These are phyloP conservation scores for Ooceraea biroi DNA, from an alignment of 1,140 invertebrate genomes.

Conservation along the genomic window DNA sequence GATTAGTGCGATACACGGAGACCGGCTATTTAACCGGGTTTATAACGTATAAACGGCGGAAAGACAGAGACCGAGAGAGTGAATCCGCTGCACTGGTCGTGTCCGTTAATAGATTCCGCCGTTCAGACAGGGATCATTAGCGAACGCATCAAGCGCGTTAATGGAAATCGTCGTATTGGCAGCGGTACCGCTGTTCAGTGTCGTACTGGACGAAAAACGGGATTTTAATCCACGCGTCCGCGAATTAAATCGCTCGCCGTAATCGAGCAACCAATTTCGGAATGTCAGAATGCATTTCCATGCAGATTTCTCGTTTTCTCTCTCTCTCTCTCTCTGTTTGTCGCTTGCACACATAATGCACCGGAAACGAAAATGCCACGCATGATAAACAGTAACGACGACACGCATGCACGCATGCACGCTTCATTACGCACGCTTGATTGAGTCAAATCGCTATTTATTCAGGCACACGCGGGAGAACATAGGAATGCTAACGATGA, in stretches of 20 bases:
- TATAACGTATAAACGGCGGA: slow-evolving; percentile 26
- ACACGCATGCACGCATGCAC: not conserved
- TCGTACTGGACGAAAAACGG: not conserved
- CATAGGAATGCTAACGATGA: slow-evolving; percentile 24
- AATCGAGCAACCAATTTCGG: slow-evolving; percentile 44
- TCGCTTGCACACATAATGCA: slow-evolving; percentile 23
- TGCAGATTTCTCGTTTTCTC: slow-evolving; percentile 22
- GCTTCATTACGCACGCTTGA: slow-evolving; percentile 43
- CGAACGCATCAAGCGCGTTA: slow-evolving; percentile 29
- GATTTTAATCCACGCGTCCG: slow-evolving; percentile 1
- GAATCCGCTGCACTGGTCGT: slow-evolving; percentile 19
- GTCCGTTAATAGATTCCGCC: slow-evolving; percentile 40
- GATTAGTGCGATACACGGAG: not conserved
- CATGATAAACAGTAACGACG: slow-evolving; percentile 35
- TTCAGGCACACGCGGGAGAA: slow-evolving; percentile 31
- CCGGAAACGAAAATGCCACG: slow-evolving; percentile 5
- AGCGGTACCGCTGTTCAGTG: not conserved
- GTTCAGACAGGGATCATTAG: slow-evolving; percentile 41
- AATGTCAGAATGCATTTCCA: slow-evolving; percentile 48
- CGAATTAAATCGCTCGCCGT: slow-evolving; percentile 2
- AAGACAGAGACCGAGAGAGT: not conserved
- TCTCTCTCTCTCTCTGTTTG: too few relatives aligned
- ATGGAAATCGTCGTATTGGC: slow-evolving; percentile 36
- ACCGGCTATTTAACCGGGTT: slow-evolving; percentile 8
- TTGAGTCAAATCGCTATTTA: slow-evolving; percentile 42